phyloP scores from a whole-genome alignment of 2,113 vertebrate species.

The Andinoacara biseriatus region DNA sequence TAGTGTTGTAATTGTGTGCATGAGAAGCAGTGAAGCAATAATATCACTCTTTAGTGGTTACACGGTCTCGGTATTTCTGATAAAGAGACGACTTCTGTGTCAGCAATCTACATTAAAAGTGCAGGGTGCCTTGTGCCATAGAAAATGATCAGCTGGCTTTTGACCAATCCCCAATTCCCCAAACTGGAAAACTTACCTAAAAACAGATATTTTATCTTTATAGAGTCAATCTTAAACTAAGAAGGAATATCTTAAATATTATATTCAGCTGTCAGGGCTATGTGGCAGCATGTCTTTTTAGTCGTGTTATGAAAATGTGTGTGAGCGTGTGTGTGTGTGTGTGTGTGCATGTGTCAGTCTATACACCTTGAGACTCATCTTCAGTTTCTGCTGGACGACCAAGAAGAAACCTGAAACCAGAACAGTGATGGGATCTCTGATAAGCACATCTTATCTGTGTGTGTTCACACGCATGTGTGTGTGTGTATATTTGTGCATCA shows the following conservation, averaged over 20 bases:
- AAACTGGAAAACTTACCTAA: not conserved
- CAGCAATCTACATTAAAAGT: slow-evolving; percentile 38
- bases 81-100: slow-evolving; percentile 35
- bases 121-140: slow-evolving; percentile 50
- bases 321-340: slow-evolving; percentile 41
- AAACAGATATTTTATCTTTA: slow-evolving; percentile 43
- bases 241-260: slow-evolving; percentile 19
- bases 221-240: slow-evolving; percentile 20
- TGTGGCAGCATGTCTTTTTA: slow-evolving; percentile 38
- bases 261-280: slow-evolving; percentile 38
- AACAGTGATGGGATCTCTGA: slow-evolving; percentile 50
- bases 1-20: slow-evolving; percentile 63
- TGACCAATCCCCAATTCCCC: slow-evolving; percentile 21
- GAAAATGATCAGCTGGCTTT: slow-evolving; percentile 34
- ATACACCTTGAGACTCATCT: not conserved
- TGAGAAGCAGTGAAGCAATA: slow-evolving; percentile 76
- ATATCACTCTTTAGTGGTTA: slow-evolving; percentile 54
- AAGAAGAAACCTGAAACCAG: slow-evolving; percentile 41
- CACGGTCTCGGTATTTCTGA: slow-evolving; percentile 44
- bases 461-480: slow-evolving; percentile 15
- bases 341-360: slow-evolving; percentile 14
- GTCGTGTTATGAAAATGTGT: slow-evolving; percentile 25
- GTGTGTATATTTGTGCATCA: slow-evolving; percentile 47
- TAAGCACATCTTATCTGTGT: slow-evolving; percentile 69
- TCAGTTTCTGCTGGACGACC: slow-evolving; percentile 24